These are phyloP conservation scores for Protosalanx chinensis DNA, from an alignment of 2,797 vertebrate genomes.

Conservation along the genomic window DNA sequence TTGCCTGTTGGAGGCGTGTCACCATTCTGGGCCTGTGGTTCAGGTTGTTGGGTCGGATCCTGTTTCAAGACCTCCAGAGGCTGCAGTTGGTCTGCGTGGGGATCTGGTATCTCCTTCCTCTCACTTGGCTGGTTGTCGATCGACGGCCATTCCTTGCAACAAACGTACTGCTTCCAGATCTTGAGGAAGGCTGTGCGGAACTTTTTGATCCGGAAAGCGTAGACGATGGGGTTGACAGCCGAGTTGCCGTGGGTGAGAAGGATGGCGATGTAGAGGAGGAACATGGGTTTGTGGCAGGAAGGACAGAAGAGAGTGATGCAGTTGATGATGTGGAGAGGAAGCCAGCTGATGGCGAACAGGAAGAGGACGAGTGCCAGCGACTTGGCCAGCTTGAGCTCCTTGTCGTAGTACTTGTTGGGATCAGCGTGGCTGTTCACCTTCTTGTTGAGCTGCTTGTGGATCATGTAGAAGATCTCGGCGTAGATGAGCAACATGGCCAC, in stretches of 20 bases:
- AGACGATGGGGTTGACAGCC: constrained; percentile 95
- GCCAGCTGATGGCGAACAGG: constrained; percentile 91
- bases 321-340: constrained; percentile 94
- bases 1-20: constrained; percentile 27
- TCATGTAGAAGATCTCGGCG: constrained; percentile 95
- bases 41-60: constrained; percentile 19
- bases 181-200: constrained; percentile 89
- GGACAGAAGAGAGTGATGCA: constrained; percentile 92
- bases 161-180: constrained; percentile 92
- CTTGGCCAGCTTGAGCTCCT: constrained; percentile 95
- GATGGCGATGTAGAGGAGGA: constrained; percentile 86
- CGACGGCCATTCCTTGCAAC: constrained; percentile 74
- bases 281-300: constrained; percentile 71
- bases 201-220: constrained; percentile 94
- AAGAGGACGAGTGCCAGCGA: constrained; percentile 92
- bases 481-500: constrained; percentile 93
- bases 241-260: constrained; percentile 96
- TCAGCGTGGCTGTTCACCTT: constrained; percentile 79
- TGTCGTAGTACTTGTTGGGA: constrained; percentile 92
- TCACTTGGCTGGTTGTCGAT: constrained; percentile 65
- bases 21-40: constrained; percentile 33
- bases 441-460: constrained; percentile 92
- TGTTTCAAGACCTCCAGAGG: constrained; percentile 26
- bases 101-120: constrained; percentile 55
- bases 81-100: constrained; percentile 12